A percentile compares a stretch with the other conserved stretches of the same genome.
phyloP scores from a whole-genome alignment of 1,140 invertebrate species.

The Rhyzopertha dominica region DNA sequence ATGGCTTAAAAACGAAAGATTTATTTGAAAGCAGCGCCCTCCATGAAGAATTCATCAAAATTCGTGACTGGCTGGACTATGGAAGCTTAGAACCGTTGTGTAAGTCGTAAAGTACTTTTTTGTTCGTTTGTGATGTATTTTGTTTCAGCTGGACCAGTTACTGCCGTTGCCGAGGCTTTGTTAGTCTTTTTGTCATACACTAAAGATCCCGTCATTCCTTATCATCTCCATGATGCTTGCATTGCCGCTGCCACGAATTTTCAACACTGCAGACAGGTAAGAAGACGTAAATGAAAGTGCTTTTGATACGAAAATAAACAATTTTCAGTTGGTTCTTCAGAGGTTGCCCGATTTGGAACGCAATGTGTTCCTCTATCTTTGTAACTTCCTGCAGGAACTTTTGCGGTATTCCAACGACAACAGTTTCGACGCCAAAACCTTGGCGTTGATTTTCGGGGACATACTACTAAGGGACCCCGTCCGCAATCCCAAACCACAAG shows the following conservation, averaged over 20 bases:
- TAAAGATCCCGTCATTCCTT: conserved; percentile 88
- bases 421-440: conserved; percentile 74
- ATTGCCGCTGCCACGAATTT: conserved; percentile 73
- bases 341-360: conserved; percentile 74
- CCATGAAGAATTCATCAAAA: conserved; percentile 70
- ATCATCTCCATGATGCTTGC: conserved; percentile 71
- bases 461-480: conserved; percentile 73
- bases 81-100: conserved; percentile 60
- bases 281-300: conserved; percentile 15
- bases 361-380: conserved; percentile 88
- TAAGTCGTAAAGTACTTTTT: conserved; percentile 43
- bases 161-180: conserved; percentile 90
- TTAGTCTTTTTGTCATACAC: conserved; percentile 84
- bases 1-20: conserved; percentile 75
- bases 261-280: conserved; percentile 78
- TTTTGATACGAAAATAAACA: background rate
- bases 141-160: conserved; percentile 71
- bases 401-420: conserved; percentile 74
- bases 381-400: conserved; percentile 84
- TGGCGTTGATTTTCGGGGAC: conserved; percentile 78
- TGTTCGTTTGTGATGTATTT: conserved; percentile 15
- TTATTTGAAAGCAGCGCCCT: conserved; percentile 80
- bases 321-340: conserved; percentile 61
- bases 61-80: conserved; percentile 83
- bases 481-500: conserved; percentile 54